Evolutionary conservation across 1,140 invertebrate species (phyloP), one percentile per base, ranked within the genome.

Genomic region (Cyclargus thomasi): DNA sequence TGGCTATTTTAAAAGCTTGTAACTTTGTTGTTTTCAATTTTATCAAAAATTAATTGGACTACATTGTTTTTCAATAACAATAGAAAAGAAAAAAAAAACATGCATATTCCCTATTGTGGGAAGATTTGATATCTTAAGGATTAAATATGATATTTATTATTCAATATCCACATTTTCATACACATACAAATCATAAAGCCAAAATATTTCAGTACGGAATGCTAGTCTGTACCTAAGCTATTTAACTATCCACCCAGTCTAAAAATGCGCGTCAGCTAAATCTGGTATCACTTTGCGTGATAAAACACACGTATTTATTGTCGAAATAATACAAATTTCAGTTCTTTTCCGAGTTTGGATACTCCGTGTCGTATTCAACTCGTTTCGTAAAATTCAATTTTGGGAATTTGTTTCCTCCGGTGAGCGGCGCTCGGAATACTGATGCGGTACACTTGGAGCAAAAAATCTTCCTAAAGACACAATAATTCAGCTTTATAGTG

Each of bases 381-480:
- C 85, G 87, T 90, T 90, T 87, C 87, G 72, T 84, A 88, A 88
- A 90, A 90, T 90, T 90, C 87, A 90, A 90, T 90, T 90, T 90
- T 88, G 87, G 85, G 85, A 90, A 90, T 90, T 90, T 90, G 87
- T 90, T 86, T 88, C 85, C 87, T 86, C 81, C 77, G 79, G 80
- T 77, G 86, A 80, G 81, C 76, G 77, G 74, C 78, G 82, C 68
- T 68, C 78, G 71, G 87, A 90, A 90, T 90, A 90, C 86, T 90
- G 85, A 90, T 90, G 81, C 64, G 76, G 55, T 20, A 59, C 20
- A 59, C 55, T 59, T 59, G 55, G 14, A 20, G 18, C 55, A 59
- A 20, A 59, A 59, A 20, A 59, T 20, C 6, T 59, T 20, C 55
- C 18, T 59, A 59, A 47, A 47, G 39, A 47, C 17, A 59, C 53